Base-by-base conservation (phyloP, 2,797 vertebrate species). In the Semaprochilodus insignis region DNA sequence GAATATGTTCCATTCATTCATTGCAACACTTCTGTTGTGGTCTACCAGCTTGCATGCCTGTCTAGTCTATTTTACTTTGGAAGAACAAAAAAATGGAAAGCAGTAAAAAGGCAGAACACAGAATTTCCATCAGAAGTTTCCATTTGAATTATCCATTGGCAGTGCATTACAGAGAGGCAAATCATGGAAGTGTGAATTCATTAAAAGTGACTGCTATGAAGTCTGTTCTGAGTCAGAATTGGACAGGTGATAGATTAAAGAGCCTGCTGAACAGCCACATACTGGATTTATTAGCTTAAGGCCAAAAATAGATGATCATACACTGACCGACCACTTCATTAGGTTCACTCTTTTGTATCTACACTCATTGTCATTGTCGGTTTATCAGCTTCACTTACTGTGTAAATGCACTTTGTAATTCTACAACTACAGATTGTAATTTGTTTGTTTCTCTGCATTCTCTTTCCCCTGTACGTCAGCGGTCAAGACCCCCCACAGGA, bases 241-340 rank as follows among this genome's bases (percentile, higher is more conserved):
- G 27, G 17, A 31, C 27, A 65, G 62, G 25, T 65, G 62, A 65
- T 65, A 17, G 62, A 65, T 65, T 65, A 65, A 65, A 27, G 62
- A 31, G 27, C 31, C 25, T 31, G 15, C 62, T 31, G 27, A 5
- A 48, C 25, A 65, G 62, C 31, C 14, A 34, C 62, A 16, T 31
- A 5, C 14, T 65, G 62, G 62, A 34, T 65, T 31, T 65, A 31
- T 65, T 34, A 16, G 14, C n/a, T 23, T 6, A 59, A n/a, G 21
- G 10, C 8, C 44, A 48, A 48, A 10, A 48, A 48, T 48, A 48
- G 44, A 48, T 48, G 11, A 11, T 10, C 10, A 13, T 48, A 11
- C 44, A 48, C 44, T 13, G 10, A 48, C 44, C 44, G 11, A 10
- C 44, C 44, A 48, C 44, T 48, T 13, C 44, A 48, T 40, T 40